Evolutionary conservation across 2,113 vertebrate genomes (phyloP).

Genomic region (Myrmecobius fasciatus): DNA sequence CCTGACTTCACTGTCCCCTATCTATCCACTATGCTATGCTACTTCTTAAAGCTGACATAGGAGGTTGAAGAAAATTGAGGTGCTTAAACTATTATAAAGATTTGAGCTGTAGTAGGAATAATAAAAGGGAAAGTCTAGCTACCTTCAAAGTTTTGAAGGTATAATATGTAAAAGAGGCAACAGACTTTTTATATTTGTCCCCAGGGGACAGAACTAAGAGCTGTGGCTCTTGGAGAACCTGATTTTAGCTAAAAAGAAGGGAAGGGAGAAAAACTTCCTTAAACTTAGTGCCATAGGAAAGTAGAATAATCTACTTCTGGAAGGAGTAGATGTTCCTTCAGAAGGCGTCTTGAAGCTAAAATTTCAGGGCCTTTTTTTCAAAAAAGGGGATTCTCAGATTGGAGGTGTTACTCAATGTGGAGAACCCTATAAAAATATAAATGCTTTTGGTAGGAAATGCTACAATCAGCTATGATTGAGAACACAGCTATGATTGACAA

Average conservation of each 20-base stretch:
- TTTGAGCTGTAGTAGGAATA: neutral
- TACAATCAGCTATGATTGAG: neutral
- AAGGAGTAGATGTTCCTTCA: neutral
- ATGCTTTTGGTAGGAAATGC: neutral
- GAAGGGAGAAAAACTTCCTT: neutral
- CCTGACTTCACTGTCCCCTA: neutral
- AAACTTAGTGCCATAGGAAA: neutral
- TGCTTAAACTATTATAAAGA: neutral
- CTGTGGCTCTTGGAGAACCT: neutral
- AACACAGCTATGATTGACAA: too few relatives aligned
- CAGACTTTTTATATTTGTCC: neutral
- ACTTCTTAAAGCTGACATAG: neutral
- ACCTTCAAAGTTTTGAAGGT: neutral
- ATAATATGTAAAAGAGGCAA: neutral
- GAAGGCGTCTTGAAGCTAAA: neutral
- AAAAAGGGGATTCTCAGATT: neutral
- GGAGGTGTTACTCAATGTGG: too few relatives aligned
- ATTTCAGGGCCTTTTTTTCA: neutral
- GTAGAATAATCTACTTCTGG: neutral
- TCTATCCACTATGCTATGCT: accelerated
- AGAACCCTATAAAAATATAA: neutral
- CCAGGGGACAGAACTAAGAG: neutral
- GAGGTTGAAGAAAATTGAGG: neutral
- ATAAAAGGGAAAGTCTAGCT: neutral
- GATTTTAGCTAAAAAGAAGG: neutral